These are phyloP conservation scores for Leuctra nigra DNA, from an alignment of 2,888 invertebrate genomes.

Conservation along the genomic window DNA sequence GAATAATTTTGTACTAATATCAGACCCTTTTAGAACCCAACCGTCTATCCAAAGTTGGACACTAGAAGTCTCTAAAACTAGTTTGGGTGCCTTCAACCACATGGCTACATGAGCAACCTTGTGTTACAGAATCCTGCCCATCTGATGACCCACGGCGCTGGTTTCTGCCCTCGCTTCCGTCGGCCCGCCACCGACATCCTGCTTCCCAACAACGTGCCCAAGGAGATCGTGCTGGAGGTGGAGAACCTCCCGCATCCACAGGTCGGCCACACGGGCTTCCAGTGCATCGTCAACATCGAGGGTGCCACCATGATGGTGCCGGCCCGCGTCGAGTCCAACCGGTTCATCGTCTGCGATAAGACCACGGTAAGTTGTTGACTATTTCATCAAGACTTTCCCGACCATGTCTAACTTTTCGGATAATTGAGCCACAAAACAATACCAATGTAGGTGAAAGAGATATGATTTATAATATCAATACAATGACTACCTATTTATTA, in stretches of 20 bases:
- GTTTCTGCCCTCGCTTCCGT: slow-evolving; percentile 76
- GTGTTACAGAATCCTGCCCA: slow-evolving; percentile 49
- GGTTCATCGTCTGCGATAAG: slow-evolving; percentile 80
- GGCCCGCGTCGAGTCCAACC: slow-evolving; percentile 74
- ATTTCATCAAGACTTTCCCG: no score
- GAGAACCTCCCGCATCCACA: slow-evolving; percentile 86
- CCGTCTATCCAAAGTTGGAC: no score
- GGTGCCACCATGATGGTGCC: slow-evolving; percentile 83
- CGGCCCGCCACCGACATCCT: slow-evolving; percentile 67
- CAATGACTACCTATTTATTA: no score
- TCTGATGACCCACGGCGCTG: slow-evolving; percentile 52
- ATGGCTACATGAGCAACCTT: no score
- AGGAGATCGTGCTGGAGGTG: slow-evolving; percentile 82
- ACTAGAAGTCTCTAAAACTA: no score
- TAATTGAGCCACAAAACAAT: no score
- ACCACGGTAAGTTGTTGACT: slow-evolving; percentile 62
- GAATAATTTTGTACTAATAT: no score
- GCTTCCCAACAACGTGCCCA: slow-evolving; percentile 81
- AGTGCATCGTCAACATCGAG: slow-evolving; percentile 87
- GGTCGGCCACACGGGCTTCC: slow-evolving; percentile 83
- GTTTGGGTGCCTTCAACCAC: no score
- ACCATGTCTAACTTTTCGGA: no score
- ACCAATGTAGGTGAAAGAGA: no score
- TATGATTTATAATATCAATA: no score
- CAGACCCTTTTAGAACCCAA: no score